Conservation (phyloP, 2,797 vertebrate species). For the Huso huso region DNA sequence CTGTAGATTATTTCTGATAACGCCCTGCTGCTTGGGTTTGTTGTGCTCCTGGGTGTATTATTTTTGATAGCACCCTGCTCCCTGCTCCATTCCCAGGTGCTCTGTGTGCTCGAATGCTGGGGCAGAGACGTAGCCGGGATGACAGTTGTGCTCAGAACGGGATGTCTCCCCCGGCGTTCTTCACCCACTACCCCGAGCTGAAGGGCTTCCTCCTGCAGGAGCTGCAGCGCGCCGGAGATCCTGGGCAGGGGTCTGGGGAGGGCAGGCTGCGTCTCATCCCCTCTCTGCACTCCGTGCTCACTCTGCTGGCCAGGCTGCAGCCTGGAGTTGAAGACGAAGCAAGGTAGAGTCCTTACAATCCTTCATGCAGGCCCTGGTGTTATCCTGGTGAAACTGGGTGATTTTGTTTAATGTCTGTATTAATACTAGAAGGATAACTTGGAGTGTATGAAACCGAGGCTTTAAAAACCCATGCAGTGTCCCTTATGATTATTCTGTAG, state of each 20-base stretch:
- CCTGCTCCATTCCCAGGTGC: slow-evolving; percentile 57
- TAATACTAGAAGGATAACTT: no score
- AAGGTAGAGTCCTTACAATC: slow-evolving; percentile 43
- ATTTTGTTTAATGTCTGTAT: neutral
- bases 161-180: slow-evolving; percentile 67
- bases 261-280: slow-evolving; percentile 56
- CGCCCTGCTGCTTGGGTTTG: no score
- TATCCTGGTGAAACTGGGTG: neutral
- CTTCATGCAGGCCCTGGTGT: neutral
- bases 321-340: slow-evolving; percentile 53
- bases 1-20: no score
- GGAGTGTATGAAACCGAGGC: no score
- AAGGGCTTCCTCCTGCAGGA: slow-evolving; percentile 61
- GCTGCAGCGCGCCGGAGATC: slow-evolving; percentile 41
- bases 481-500: no score
- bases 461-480: no score
- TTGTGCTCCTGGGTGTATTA: neutral
- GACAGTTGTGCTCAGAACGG: slow-evolving; percentile 47
- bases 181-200: slow-evolving; percentile 66
- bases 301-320: slow-evolving; percentile 76
- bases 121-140: slow-evolving; percentile 54
- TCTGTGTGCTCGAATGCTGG: slow-evolving; percentile 71
- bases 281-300: slow-evolving; percentile 72
- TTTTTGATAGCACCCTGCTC: neutral
- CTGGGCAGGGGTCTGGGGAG: slow-evolving; percentile 18